These are phyloP conservation scores for Lepus timidus DNA, from an alignment of 2,113 vertebrate genomes.

Conservation along the genomic window DNA sequence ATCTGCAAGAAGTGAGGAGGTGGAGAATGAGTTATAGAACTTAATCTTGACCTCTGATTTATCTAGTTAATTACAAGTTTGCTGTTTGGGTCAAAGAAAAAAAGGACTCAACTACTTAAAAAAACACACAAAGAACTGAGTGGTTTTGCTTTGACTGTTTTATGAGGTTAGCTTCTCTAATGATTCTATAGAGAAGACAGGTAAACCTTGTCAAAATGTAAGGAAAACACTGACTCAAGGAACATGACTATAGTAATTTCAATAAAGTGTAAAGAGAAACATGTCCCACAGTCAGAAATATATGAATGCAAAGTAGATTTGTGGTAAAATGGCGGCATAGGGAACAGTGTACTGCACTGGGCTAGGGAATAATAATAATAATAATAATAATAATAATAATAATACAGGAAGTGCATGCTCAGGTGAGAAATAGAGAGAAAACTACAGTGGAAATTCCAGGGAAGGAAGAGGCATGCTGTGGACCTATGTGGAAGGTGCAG, in stretches of 20 bases:
- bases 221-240: not conserved
- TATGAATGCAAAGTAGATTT: not conserved
- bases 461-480: too few relatives aligned
- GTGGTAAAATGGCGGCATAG: too few relatives aligned
- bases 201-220: not conserved
- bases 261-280: not conserved
- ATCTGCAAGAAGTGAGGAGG: not conserved
- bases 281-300: conserved; percentile 26
- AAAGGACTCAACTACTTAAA: not conserved
- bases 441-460: too few relatives aligned
- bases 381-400: too few relatives aligned
- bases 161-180: not conserved
- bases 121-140: not conserved
- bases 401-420: too few relatives aligned
- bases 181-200: not conserved
- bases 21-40: not conserved
- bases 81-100: not conserved
- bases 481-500: too few relatives aligned
- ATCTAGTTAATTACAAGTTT: not conserved
- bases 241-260: not conserved
- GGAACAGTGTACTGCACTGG: too few relatives aligned
- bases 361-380: too few relatives aligned
- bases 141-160: not conserved
- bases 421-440: too few relatives aligned
- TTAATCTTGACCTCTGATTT: conserved; percentile 20